phyloP scores from a whole-genome alignment of 2,797 vertebrate species.

The Pelobates cultripes region DNA sequence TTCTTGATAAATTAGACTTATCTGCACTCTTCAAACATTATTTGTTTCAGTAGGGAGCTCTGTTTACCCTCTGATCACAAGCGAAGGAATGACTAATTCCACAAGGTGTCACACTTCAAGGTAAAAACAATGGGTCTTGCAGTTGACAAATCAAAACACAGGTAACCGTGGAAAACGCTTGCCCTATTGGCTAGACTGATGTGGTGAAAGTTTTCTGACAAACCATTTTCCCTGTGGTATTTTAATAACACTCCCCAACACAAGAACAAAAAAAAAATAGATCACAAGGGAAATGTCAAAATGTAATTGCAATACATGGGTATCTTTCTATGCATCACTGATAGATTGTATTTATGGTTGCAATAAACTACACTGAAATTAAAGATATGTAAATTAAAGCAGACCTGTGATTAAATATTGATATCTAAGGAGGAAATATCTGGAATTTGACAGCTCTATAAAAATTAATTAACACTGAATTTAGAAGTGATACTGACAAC shows the following conservation, averaged over 20 bases:
- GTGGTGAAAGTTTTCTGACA: conserved; percentile 44
- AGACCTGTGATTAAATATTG: too few species aligned
- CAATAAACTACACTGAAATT: too few species aligned
- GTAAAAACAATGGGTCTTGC: conserved; percentile 36
- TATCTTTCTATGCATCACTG: too few species aligned
- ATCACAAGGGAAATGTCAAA: conserved; percentile 36
- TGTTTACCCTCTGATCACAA: conserved; percentile 43
- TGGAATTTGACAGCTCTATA: too few species aligned
- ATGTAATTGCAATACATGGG: too few species aligned
- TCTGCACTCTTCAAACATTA: conserved; percentile 34
- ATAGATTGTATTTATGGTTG: too few species aligned
- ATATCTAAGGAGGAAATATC: too few species aligned
- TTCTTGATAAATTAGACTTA: conserved; percentile 42
- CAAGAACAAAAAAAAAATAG: conserved; percentile 1
- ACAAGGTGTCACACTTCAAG: conserved; percentile 50
- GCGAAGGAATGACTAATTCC: conserved; percentile 43
- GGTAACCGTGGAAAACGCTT: conserved; percentile 19
- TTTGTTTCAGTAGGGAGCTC: conserved; percentile 27
- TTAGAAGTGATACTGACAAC: too few species aligned
- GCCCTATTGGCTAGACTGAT: conserved; percentile 8
- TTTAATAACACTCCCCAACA: conserved; percentile 34
- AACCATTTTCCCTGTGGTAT: conserved; percentile 39
- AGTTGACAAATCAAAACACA: conserved; percentile 33
- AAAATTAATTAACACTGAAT: too few species aligned
- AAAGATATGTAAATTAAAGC: too few species aligned